These are phyloP conservation scores for Aphrophora alni DNA, from an alignment of 2,888 invertebrate genomes.

Conservation along the genomic window DNA sequence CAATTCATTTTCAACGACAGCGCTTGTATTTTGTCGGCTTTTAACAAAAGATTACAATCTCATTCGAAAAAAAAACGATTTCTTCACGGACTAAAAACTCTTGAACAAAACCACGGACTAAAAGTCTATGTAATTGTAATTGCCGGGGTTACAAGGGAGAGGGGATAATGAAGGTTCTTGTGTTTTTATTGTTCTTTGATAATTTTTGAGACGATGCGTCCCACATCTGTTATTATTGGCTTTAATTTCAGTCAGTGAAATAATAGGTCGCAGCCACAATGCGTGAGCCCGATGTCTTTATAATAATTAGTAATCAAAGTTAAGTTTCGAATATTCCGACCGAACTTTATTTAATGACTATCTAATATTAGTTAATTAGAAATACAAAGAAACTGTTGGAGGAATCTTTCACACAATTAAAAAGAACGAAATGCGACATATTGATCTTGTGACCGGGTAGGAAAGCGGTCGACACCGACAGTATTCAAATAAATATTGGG, in stretches of 20 bases:
- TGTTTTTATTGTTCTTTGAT: conserved; percentile 41
- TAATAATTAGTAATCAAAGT: conserved; percentile 32
- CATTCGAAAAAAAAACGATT: neutral
- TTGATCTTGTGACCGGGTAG: neutral
- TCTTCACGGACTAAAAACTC: neutral
- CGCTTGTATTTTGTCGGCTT: neutral
- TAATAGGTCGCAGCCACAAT: conserved; percentile 29
- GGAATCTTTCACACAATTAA: neutral
- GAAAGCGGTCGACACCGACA: no score
- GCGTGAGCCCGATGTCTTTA: conserved; percentile 35
- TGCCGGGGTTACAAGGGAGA: neutral
- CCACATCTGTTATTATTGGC: conserved; percentile 35
- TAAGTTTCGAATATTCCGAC: neutral
- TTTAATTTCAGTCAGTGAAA: conserved; percentile 38
- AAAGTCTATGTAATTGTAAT: conserved; percentile 23
- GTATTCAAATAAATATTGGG: neutral
- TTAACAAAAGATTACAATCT: neutral
- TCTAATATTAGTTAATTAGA: conserved; percentile 23
- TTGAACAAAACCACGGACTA: neutral
- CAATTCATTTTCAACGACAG: neutral
- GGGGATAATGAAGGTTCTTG: conserved; percentile 25
- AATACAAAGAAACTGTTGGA: neutral
- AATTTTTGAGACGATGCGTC: conserved; percentile 27
- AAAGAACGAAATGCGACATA: neutral
- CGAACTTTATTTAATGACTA: no score